A percentile compares a stretch with the other conserved stretches of the same genome.
phyloP scores from a whole-genome alignment of 2,888 invertebrate genomes.

The Clepsis dumicolana region DNA sequence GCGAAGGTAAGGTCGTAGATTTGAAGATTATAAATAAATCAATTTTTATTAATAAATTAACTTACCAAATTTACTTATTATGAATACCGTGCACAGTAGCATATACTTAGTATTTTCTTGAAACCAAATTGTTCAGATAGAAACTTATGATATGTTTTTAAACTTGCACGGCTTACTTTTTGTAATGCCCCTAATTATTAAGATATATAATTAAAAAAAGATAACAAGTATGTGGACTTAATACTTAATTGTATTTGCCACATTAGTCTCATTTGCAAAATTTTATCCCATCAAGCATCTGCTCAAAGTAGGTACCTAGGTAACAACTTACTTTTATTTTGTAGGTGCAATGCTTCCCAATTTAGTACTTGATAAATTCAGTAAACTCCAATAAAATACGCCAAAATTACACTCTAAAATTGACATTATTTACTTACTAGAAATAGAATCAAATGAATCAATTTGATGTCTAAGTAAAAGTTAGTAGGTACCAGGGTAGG shows the following conservation, averaged over 20 bases:
- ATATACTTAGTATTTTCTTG: constrained; percentile 3
- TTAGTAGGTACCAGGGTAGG: too few relatives aligned
- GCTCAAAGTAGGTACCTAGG: too few relatives aligned
- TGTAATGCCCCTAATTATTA: neutral
- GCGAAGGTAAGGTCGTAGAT: constrained; percentile 51
- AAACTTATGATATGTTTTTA: constrained; percentile 34
- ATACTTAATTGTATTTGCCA: neutral
- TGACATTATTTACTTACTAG: neutral
- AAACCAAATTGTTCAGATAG: neutral
- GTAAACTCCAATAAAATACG: neutral
- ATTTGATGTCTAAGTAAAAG: too few relatives aligned
- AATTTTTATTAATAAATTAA: constrained; percentile 17
- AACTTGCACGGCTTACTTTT: constrained; percentile 34
- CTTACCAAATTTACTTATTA: neutral
- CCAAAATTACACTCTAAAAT: neutral
- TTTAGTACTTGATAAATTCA: neutral
- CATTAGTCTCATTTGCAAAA: neutral
- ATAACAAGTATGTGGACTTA: neutral
- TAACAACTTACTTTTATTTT: neutral
- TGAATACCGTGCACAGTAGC: neutral
- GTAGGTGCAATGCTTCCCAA: neutral
- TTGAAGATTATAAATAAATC: constrained; percentile 40
- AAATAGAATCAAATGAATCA: too few relatives aligned
- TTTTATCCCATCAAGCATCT: neutral
- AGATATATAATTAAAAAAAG: neutral